Conservation (phyloP, 2,888 invertebrate genomes). For the Pseudolycoriella hygida region DNA sequence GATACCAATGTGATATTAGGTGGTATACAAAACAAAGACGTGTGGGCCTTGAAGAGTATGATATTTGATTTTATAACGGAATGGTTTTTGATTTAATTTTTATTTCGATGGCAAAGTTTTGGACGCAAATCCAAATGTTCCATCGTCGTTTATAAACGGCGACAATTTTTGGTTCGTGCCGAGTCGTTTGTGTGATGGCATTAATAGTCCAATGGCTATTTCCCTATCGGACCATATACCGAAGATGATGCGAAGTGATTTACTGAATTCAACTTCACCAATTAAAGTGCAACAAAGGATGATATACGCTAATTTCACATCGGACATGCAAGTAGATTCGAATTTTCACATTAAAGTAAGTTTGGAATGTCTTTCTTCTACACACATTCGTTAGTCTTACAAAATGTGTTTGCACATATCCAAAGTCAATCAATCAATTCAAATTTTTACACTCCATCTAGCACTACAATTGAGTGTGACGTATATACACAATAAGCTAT, state of each 20-base stretch:
- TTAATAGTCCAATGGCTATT: slow-evolving; percentile 17
- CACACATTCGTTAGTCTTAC: too few relatives aligned
- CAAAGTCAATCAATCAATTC: too few relatives aligned
- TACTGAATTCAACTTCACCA: slow-evolving; percentile 17
- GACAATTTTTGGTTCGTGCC: slow-evolving; percentile 19
- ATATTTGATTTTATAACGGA: not conserved
- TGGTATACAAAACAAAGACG: not conserved
- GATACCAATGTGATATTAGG: not conserved
- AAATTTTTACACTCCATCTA: too few relatives aligned
- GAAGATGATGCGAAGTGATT: slow-evolving; percentile 5
- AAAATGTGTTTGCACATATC: too few relatives aligned
- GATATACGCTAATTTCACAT: slow-evolving; percentile 18
- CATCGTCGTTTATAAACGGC: slow-evolving; percentile 18
- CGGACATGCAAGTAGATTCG: slow-evolving; percentile 17
- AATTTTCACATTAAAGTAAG: slow-evolving; percentile 19
- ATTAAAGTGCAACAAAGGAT: slow-evolving; percentile 16
- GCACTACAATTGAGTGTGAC: too few relatives aligned
- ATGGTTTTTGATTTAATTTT: slow-evolving; percentile 1
- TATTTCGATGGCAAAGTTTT: slow-evolving; percentile 14
- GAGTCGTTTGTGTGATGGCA: slow-evolving; percentile 16
- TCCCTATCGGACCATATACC: slow-evolving; percentile 13
- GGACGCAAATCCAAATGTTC: slow-evolving; percentile 17
- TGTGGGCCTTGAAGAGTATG: not conserved
- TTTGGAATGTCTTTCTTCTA: not conserved
- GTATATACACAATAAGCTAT: too few relatives aligned